Percentiles rank a stretch among this genome's conserved stretches.
phyloP scores from a whole-genome alignment of 2,888 invertebrate species.

The Callosobruchus maculatus region DNA sequence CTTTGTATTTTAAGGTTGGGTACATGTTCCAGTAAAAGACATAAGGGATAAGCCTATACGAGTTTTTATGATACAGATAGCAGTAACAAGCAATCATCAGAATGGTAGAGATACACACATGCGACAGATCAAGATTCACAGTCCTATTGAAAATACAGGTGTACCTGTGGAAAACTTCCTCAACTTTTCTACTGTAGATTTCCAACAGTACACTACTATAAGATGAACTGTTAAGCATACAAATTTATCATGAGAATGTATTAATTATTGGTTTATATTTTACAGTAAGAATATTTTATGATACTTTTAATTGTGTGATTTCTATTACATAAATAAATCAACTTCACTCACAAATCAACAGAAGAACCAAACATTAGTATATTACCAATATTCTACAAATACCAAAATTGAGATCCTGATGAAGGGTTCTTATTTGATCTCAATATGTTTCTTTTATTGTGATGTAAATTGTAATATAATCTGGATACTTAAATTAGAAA shows the following conservation, averaged over 20 bases:
- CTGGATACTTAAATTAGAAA: too few relatives aligned
- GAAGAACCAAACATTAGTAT: too few relatives aligned
- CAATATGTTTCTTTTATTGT: too few relatives aligned
- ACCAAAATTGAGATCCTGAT: too few relatives aligned
- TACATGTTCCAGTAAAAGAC: slow-evolving; percentile 87
- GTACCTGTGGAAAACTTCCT: slow-evolving; percentile 68
- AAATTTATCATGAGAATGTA: background rate
- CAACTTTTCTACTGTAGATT: slow-evolving; percentile 77
- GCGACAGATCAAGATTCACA: slow-evolving; percentile 93
- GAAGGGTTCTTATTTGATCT: too few relatives aligned
- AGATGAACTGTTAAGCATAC: slow-evolving; percentile 49
- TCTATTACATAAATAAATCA: too few relatives aligned
- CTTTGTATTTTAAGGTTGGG: slow-evolving; percentile 75
- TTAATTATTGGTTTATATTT: background rate
- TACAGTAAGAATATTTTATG: background rate
- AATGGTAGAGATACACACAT: slow-evolving; percentile 98
- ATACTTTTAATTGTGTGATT: background rate
- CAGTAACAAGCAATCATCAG: slow-evolving; percentile 96
- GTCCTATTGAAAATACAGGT: slow-evolving; percentile 68
- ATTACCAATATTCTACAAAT: too few relatives aligned
- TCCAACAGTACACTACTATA: slow-evolving; percentile 78
- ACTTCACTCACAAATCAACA: too few relatives aligned
- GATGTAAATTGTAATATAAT: too few relatives aligned
- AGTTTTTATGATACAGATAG: slow-evolving; percentile 95
- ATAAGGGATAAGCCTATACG: slow-evolving; percentile 82